These are phyloP conservation scores for Urocolius indicus DNA, from an alignment of 2,113 vertebrate genomes.

Conservation along the genomic window DNA sequence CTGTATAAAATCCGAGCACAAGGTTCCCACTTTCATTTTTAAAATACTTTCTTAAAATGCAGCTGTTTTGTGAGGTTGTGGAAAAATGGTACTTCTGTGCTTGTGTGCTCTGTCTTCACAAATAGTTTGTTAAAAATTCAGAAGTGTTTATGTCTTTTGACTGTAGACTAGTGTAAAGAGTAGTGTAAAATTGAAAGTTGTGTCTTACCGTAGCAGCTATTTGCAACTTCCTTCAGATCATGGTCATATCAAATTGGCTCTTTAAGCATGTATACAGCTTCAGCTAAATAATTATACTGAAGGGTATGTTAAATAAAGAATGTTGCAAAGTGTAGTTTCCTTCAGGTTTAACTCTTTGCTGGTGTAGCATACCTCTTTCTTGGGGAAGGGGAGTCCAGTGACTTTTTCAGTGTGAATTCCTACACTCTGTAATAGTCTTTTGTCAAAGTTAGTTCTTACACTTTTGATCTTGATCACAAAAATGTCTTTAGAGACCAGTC, in stretches of 20 bases:
- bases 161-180: background rate
- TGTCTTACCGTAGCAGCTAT: background rate
- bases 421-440: background rate
- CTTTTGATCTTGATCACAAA: background rate
- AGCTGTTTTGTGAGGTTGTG: background rate
- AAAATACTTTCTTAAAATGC: background rate
- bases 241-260: background rate
- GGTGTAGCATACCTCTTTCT: rapidly evolving
- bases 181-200: background rate
- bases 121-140: background rate
- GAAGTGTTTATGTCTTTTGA: background rate
- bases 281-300: background rate
- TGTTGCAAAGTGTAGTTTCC: background rate
- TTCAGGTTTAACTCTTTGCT: background rate
- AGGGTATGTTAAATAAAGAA: slow-evolving; percentile 7
- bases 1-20: rapidly evolving
- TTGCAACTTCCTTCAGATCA: background rate
- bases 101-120: background rate
- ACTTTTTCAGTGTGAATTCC: background rate
- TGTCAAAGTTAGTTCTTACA: background rate
- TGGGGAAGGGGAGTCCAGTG: rapidly evolving
- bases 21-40: background rate
- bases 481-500: background rate
- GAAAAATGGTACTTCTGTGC: background rate
- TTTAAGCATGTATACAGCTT: background rate